Evolutionary conservation across 2,113 vertebrate genomes (phyloP), one percentile per base, ranked within the genome.

Genomic region (Rhea americana): DNA sequence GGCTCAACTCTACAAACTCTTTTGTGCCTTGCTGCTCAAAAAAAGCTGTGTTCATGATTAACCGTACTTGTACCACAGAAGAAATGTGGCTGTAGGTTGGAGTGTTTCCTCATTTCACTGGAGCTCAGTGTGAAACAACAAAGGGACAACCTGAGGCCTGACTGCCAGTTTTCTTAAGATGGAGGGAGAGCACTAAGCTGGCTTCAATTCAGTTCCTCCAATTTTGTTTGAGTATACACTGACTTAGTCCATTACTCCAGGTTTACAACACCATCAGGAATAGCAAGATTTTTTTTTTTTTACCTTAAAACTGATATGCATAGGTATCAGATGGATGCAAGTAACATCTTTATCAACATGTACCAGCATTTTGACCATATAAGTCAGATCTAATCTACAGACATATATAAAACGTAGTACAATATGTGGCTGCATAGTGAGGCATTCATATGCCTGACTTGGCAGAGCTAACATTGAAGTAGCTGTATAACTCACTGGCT

Each of bases 361-460:
- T 9, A 14, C 16, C 81, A 24, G 10, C 43, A 50, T 1, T 0
- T 25, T 4, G 47, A n/a, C 11, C 2, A 71, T 1, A 3, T 24
- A 43, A 55, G 25, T 13, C 19, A 7, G 62, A 48, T 9, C 26
- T 22, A 2, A 32, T 2, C 50, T 2, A 13, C 2, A n/a, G 71
- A 14, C 51, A 32, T 5, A 15, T 24, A 21, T 20, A 25, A 35
- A 35, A 35, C n/a, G 58, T 72, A 37, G 53, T 26, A 58, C 50
- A 10, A 35, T 9, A 32, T 2, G 1, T 5, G 32, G 48, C 30
- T 3, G 16, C 50, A 3, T 26, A 13, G 32, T 1, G 3, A 47
- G 37, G 63, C 50, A 5, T 47, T 13, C 3, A 0, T 25, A 5
- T 2, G 1, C 4, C 41, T 4, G n/a, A 39, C 45, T 2, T 2